A percentile compares a stretch with the other conserved stretches of the same genome.
Conservation (phyloP, 2,888 invertebrate genomes). For the Liopterus haemorrhoidalis region DNA sequence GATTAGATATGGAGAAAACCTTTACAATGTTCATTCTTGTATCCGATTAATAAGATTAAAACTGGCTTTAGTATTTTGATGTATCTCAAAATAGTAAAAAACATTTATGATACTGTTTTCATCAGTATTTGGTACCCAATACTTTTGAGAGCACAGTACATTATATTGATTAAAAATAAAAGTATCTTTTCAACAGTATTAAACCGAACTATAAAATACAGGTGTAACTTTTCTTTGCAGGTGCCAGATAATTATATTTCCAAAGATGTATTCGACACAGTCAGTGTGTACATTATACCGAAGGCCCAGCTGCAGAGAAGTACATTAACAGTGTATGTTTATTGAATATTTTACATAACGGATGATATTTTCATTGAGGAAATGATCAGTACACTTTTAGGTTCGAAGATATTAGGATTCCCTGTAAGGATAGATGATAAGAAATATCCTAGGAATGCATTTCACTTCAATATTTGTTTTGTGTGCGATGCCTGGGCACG, state of each 20-base stretch:
- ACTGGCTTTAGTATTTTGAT: too few species aligned
- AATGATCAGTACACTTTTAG: slow-evolving; percentile 55
- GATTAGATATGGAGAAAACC: not conserved
- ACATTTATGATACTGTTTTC: too few species aligned
- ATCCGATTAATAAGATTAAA: too few species aligned
- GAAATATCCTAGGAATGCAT: slow-evolving; percentile 88
- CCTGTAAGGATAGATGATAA: slow-evolving; percentile 85
- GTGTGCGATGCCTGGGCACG: slow-evolving; percentile 86
- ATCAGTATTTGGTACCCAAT: too few species aligned
- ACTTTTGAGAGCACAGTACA: too few species aligned
- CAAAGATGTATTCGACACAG: slow-evolving; percentile 89
- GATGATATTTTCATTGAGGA: not conserved
- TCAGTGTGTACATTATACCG: slow-evolving; percentile 92
- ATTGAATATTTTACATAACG: not conserved
- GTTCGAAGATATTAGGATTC: slow-evolving; percentile 86
- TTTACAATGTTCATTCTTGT: too few species aligned
- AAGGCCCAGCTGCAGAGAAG: slow-evolving; percentile 86
- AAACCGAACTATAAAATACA: too few species aligned
- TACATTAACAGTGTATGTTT: slow-evolving; percentile 80
- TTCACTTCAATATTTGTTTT: slow-evolving; percentile 91
- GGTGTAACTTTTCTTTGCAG: slow-evolving; percentile 49
- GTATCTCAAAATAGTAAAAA: too few species aligned
- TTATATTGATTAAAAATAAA: too few species aligned
- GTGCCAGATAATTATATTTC: slow-evolving; percentile 86
- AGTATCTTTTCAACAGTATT: too few species aligned